Evolutionary conservation across 2,113 vertebrate species (phyloP), one percentile per base, ranked within the genome.

Genomic region (Apaloderma vittatum): DNA sequence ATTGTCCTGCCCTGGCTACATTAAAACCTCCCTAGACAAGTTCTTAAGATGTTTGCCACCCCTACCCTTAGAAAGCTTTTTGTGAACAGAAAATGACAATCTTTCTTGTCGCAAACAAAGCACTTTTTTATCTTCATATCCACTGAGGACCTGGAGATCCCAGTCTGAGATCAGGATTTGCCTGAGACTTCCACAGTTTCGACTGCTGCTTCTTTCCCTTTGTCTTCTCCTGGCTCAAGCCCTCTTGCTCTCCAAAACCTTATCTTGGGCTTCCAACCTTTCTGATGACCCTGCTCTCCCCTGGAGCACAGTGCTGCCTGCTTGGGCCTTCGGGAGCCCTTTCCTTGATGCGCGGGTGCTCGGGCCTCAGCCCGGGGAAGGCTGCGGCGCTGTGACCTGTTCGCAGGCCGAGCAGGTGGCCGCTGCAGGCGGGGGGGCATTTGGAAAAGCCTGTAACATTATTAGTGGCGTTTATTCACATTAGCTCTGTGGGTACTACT

Each of bases 321-420:
- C 24, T 55, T 70, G 21, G 23, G 71, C 51, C 57, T 37, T 70
- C 37, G 13, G 12, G 46, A 55, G 9, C 4, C 52, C 46, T 32
- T 11, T 49, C 22, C 40, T 5, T 17, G 52, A 48, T 0, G 4
- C 0, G 46, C 0, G n/a, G n/a, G 20, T 2, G 52, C 84, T 29
- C 17, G 0, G 27, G 13, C 3, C 43, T 40, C 32, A 11, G 30
- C 37, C 26, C 43, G 2, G 15, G 40, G 40, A 40, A 12, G 40
- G 40, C 40, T 40, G 40, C 40, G 40, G 40, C 40, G 11, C 40
- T 40, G 40, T 40, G 40, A 40, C 40, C 40, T 40, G 40, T 40
- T 40, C 11, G 40, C 40, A 40, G 40, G 40, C 32, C 7, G 9
- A 10, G 75, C 55, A 11, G 66, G 20, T 6, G 37, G 19, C 8